Base-by-base conservation (phyloP, 2,888 invertebrate genomes). In the Temnothorax rugatulus region DNA sequence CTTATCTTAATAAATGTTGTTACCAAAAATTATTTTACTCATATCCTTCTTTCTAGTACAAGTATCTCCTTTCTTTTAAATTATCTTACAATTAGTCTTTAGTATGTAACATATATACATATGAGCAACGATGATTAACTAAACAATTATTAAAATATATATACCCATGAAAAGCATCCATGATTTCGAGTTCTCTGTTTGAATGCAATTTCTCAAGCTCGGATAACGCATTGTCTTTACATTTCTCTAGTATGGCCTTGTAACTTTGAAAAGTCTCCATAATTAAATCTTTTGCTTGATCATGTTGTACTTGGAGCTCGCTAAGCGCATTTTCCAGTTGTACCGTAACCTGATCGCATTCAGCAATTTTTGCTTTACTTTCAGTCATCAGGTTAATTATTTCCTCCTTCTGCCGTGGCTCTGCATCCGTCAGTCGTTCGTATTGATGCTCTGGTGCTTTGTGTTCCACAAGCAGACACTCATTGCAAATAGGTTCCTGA, bases 221-320 rank as follows among this genome's bases (percentile, higher is more conserved):
- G 88, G 96, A 96, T 34, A 98, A 95, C 25, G 97, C 96, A 73
- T 96, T 96, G 91, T 98, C 98, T 89, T 97, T 96, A 89, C 97
- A 97, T 91, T 97, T 96, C 92, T 98, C 98, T 87, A 99, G 95
- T 81, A 98, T 96, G 50, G 97, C 97, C 94, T 97, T 97, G 93
- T 97, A 98, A 92, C 97, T 97, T 93, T 97, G 97, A 94, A 96
- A 97, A 63, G 98, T 97, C 92, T 98, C 98, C 87, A 97, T 97
- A 90, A 99, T 98, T 86, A 97, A 96, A 93, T 97, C 97, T 92
- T 97, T 97, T 47, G 98, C 98, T 91, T 97, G 97, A 93, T 98
- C 98, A 88, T 98, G 97, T 94, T 98, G 98, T 91, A 97, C 96
- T 94, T 99, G 98, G 87, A 99, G 95, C 91, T 99, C 99, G 86